Evolutionary conservation across 92 coral and sea anemone genomes (phyloP).

Genomic region (Siderastrea radians): DNA sequence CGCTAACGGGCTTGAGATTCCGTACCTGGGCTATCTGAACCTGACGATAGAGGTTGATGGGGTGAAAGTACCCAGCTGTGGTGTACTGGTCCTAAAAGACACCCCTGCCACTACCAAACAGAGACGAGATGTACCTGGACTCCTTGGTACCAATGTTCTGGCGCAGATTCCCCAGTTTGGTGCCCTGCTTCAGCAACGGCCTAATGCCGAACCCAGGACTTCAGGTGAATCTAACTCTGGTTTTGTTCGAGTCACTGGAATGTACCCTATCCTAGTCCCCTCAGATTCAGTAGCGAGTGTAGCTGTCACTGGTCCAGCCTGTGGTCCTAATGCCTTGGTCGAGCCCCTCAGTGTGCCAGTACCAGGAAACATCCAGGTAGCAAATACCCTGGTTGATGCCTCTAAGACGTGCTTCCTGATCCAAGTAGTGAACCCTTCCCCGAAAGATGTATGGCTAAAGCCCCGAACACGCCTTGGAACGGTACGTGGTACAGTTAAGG

Average conservation of each 20-base stretch:
- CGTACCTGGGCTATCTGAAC: constrained; percentile 66
- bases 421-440: constrained; percentile 55
- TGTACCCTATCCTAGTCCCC: constrained; percentile 41
- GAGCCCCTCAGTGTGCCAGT: constrained; percentile 63
- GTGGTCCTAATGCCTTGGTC: constrained; percentile 65
- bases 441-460: constrained; percentile 60
- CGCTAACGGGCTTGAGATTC: constrained; percentile 69
- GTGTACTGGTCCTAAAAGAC: constrained; percentile 57
- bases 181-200: constrained; percentile 8
- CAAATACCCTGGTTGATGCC: constrained; percentile 71
- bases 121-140: constrained; percentile 45
- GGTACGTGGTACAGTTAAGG: constrained; percentile 30
- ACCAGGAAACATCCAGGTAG: constrained; percentile 67
- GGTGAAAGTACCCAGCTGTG: constrained; percentile 56
- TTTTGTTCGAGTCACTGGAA: constrained; percentile 69
- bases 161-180: constrained; percentile 60
- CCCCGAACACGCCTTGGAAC: constrained; percentile 69
- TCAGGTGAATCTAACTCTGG: constrained; percentile 16
- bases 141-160: constrained; percentile 68
- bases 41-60: constrained; percentile 39
- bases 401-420: constrained; percentile 60
- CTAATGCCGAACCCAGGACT: neutral
- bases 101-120: constrained; percentile 45
- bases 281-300: constrained; percentile 17
- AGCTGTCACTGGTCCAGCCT: constrained; percentile 69